These are phyloP conservation scores for Oplegnathus fasciatus DNA, from an alignment of 2,113 vertebrate species.

Conservation along the genomic window DNA sequence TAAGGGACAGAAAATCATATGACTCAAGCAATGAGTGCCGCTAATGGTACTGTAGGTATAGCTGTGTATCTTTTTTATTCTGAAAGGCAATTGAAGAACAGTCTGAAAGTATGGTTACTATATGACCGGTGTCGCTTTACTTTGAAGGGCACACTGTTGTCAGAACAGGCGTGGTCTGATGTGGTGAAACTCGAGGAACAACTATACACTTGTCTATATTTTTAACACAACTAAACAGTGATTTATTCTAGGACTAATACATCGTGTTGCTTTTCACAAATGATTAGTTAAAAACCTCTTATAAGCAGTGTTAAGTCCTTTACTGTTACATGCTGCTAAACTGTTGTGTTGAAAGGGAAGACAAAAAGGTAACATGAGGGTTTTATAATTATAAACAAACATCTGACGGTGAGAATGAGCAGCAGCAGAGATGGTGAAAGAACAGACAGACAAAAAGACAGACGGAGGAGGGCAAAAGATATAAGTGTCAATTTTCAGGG, in stretches of 20 bases:
- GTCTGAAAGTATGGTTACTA: background rate
- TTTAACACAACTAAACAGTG: background rate
- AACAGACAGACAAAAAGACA: conserved; percentile 18
- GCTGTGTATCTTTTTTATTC: background rate
- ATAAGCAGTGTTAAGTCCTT: background rate
- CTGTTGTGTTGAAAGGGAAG: background rate
- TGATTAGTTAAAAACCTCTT: background rate
- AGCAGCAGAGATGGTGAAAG: conserved; percentile 42
- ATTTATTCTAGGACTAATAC: background rate
- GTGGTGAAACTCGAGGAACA: conserved; percentile 8
- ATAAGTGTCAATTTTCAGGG: conserved; percentile 74
- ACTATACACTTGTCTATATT: background rate
- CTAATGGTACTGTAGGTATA: background rate
- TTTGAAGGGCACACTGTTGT: conserved; percentile 5
- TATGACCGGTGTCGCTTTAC: background rate
- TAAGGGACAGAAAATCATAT: background rate
- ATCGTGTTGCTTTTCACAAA: conserved; percentile 15
- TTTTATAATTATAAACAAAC: conserved; percentile 22
- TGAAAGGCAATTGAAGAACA: background rate
- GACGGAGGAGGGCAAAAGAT: conserved; percentile 39
- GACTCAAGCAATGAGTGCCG: background rate
- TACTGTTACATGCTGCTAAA: background rate
- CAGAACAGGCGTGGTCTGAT: background rate
- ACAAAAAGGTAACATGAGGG: conserved; percentile 4
- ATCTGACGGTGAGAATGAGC: conserved; percentile 8